Conservation (phyloP, 1,140 invertebrate genomes). For the Brachystomella parvula region DNA sequence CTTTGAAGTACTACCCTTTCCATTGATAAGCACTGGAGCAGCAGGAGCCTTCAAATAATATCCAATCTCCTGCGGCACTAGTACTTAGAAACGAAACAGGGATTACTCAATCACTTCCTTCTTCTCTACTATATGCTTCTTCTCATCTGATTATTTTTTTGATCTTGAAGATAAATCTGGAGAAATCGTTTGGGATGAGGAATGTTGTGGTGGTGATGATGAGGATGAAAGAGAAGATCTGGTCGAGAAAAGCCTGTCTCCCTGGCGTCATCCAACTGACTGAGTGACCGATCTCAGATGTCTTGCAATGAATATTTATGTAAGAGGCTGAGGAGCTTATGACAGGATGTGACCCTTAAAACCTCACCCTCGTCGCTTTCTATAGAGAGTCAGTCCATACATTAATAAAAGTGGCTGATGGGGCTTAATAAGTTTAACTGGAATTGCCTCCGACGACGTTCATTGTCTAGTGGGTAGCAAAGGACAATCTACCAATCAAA, state of each 20-base stretch:
- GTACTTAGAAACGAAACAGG: slow-evolving; percentile 74
- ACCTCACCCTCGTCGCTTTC: neutral
- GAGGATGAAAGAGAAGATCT: neutral
- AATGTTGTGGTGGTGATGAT: too few species aligned
- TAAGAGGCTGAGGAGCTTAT: slow-evolving; percentile 17
- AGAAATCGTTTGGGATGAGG: too few species aligned
- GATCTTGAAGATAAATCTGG: too few species aligned
- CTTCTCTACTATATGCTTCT: neutral
- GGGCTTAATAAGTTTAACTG: slow-evolving; percentile 32
- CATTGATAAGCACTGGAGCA: slow-evolving; percentile 83
- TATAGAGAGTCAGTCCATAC: too few species aligned
- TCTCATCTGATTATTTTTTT: too few species aligned
- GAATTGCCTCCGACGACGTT: too few species aligned
- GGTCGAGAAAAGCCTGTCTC: slow-evolving; percentile 1
- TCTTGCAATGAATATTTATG: slow-evolving; percentile 21
- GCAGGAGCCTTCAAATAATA: slow-evolving; percentile 59
- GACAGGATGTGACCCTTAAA: slow-evolving; percentile 38
- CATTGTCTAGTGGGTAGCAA: too few species aligned
- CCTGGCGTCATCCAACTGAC: slow-evolving; percentile 12
- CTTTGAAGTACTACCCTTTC: slow-evolving; percentile 41
- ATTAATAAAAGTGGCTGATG: slow-evolving; percentile 9
- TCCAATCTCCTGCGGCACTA: slow-evolving; percentile 75
- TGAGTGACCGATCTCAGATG: slow-evolving; percentile 22
- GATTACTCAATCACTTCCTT: slow-evolving; percentile 35
- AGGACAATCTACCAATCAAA: too few species aligned